Percentiles rank a stretch among this genome's conserved stretches.
Conservation (phyloP, 2,888 invertebrate genomes). For the Argyresthia goedartella region DNA sequence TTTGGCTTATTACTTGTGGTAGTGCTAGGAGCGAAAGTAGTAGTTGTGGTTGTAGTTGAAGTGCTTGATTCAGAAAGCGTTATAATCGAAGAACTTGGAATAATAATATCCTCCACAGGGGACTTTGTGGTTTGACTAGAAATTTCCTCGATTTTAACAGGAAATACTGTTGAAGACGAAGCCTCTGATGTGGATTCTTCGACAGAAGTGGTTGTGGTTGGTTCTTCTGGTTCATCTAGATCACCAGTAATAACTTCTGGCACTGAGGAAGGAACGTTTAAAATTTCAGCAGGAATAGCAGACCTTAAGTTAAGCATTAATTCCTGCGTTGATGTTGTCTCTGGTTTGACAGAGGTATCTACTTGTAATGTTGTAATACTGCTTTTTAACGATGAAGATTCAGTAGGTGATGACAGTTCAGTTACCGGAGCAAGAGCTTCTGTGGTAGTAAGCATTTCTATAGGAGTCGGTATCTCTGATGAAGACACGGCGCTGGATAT, state of each 20-base stretch:
- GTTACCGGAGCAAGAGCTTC: conserved; percentile 12
- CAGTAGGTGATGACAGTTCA: conserved; percentile 18
- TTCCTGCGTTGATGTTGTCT: neutral
- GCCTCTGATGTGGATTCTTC: conserved; percentile 2
- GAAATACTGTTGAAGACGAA: neutral
- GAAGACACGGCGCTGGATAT: neutral
- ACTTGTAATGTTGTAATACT: neutral
- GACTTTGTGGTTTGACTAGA: neutral
- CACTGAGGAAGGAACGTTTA: conserved; percentile 34
- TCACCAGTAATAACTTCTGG: conserved; percentile 34
- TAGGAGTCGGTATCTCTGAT: conserved; percentile 10
- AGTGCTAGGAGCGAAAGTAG: neutral
- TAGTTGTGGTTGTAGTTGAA: neutral
- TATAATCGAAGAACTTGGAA: too few relatives aligned
- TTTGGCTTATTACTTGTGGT: neutral
- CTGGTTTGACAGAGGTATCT: neutral
- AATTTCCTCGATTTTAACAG: neutral
- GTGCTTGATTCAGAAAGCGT: neutral
- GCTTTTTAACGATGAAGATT: conserved; percentile 21
- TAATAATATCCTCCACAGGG: neutral
- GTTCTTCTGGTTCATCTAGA: conserved; percentile 24
- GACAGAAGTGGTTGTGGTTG: conserved; percentile 2
- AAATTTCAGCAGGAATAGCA: conserved; percentile 47
- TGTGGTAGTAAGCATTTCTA: conserved; percentile 23
- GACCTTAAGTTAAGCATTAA: conserved; percentile 47